A percentile compares a stretch with the other conserved stretches of the same genome.
phyloP scores from a whole-genome alignment of 1,140 invertebrate genomes.

The Catajapyx aquilonaris region DNA sequence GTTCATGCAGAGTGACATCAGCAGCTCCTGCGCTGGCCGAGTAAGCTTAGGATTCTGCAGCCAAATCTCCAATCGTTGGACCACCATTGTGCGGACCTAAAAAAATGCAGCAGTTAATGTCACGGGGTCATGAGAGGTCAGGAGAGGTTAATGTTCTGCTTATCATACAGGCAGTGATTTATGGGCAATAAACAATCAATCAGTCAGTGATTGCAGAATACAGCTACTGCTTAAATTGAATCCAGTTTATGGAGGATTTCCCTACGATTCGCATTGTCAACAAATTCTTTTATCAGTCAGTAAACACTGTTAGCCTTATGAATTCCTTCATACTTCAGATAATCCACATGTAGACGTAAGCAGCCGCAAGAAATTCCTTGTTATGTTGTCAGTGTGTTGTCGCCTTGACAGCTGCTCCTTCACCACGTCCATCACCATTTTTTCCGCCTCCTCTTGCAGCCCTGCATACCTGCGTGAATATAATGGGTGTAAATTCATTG shows the following conservation, averaged over 20 bases:
- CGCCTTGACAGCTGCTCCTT: slow-evolving; percentile 67
- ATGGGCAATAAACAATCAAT: too few species aligned
- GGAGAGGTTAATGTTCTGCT: too few species aligned
- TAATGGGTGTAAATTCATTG: too few species aligned
- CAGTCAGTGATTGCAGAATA: too few species aligned
- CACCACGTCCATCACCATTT: slow-evolving; percentile 61
- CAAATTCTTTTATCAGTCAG: too few species aligned
- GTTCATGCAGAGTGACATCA: slow-evolving; percentile 81
- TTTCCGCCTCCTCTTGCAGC: slow-evolving; percentile 48
- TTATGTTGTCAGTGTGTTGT: slow-evolving; percentile 65
- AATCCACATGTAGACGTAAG: slow-evolving; percentile 67
- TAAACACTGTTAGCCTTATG: too few species aligned
- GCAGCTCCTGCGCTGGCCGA: slow-evolving; percentile 75
- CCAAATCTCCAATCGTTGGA: slow-evolving; percentile 75
- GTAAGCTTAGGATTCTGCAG: slow-evolving; percentile 86
- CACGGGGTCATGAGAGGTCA: too few species aligned
- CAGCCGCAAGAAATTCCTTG: slow-evolving; percentile 67
- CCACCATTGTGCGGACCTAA: slow-evolving; percentile 52
- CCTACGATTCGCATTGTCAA: too few species aligned
- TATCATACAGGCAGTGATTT: too few species aligned
- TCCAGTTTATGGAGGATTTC: too few species aligned
- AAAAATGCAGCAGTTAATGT: too few species aligned
- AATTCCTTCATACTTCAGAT: slow-evolving; percentile 52
- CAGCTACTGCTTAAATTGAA: too few species aligned
- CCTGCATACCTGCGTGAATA: slow-evolving; percentile 37